Base-by-base conservation (phyloP, 1,140 invertebrate species). In the Pristionchus pacificus region DNA sequence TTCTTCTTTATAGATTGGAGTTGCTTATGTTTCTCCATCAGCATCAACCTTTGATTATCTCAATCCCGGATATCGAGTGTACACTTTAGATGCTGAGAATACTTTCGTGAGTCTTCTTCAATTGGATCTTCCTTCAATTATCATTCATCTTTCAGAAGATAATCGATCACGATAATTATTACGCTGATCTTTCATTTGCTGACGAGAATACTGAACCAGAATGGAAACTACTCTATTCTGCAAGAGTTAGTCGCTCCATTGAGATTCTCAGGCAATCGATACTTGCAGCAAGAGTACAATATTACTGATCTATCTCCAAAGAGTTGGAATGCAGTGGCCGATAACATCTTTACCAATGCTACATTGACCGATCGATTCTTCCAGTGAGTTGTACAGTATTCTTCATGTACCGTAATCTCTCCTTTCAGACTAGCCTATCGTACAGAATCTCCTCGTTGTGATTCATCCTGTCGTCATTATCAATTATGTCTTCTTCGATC, bases 41-140 rank as follows among this genome's bases (percentile, higher is more conserved):
- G 81, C 81, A 3, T 83, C 81, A 2, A 83, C 81, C 29, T 82
- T 76, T 68, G 74, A 63, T 3, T 27, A 74, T 29, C 71, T 83
- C 14, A 78, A 78, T 70, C 81, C 80, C 19, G 80, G 77, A 1
- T 83, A 84, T 66, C 68, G 81, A 27, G 74, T 83, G 30, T 83
- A 83, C 65, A 67, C 68, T 15, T 65, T 81, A 55, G 71, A 80
- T 60, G 32, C 57, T 2, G 75, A 74, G 49, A 31, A 63, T 25
- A 66, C 65, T 64, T 75, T 60, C 57, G 71, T 75, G 65, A 65
- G 67, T 65, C 30, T 25, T 38, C 1, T 10, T 49, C 19, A n/a
- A n/a, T n/a, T n/a, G n/a, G n/a, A 6, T 49, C 38, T 49, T 49
- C 38, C 6, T 49, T 49, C 27, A 60, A 2, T 57, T 15, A 58